phyloP scores from a whole-genome alignment of 64 coral and sea anemone species.

The Hydrozoanthus tunicans region DNA sequence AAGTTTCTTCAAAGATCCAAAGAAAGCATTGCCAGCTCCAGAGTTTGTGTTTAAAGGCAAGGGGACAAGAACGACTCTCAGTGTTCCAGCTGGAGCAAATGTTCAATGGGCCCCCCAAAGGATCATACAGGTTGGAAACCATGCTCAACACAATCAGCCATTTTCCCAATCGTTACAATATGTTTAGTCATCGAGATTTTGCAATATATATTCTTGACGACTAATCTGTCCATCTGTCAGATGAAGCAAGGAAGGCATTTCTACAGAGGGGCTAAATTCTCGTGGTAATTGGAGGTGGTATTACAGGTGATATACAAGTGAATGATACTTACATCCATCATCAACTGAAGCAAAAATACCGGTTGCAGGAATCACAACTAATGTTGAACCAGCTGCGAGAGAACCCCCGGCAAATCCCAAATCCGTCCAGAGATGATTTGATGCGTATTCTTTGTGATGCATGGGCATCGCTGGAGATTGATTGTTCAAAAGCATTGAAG shows the following conservation, averaged over 20 bases:
- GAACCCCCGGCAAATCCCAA: constrained; percentile 46
- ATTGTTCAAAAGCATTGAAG: constrained; percentile 50
- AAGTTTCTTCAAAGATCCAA: too few species aligned
- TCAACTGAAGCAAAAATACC: constrained; percentile 37
- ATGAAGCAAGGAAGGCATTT: constrained; percentile 42
- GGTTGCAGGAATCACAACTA: constrained; percentile 39
- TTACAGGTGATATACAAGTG: constrained; percentile 44
- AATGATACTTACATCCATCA: constrained; percentile 51
- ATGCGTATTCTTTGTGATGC: constrained; percentile 42
- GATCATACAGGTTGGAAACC: constrained; percentile 38
- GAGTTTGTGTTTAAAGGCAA: constrained; percentile 50
- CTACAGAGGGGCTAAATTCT: constrained; percentile 39
- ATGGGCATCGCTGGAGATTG: constrained; percentile 38
- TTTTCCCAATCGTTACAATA: constrained; percentile 50
- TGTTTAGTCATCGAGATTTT: constrained; percentile 41
- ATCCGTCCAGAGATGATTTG: constrained; percentile 46
- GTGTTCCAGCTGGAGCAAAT: constrained; percentile 51
- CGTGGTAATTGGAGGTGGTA: constrained; percentile 37
- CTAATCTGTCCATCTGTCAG: constrained; percentile 38
- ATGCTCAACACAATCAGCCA: constrained; percentile 44
- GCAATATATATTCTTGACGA: constrained; percentile 45
- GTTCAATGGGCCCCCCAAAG: constrained; percentile 47
- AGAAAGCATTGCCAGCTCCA: neutral
- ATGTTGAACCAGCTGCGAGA: constrained; percentile 51
- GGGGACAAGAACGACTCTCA: constrained; percentile 48